Base-by-base conservation (phyloP, 2,797 vertebrate species). In the Poeciliopsis turneri region DNA sequence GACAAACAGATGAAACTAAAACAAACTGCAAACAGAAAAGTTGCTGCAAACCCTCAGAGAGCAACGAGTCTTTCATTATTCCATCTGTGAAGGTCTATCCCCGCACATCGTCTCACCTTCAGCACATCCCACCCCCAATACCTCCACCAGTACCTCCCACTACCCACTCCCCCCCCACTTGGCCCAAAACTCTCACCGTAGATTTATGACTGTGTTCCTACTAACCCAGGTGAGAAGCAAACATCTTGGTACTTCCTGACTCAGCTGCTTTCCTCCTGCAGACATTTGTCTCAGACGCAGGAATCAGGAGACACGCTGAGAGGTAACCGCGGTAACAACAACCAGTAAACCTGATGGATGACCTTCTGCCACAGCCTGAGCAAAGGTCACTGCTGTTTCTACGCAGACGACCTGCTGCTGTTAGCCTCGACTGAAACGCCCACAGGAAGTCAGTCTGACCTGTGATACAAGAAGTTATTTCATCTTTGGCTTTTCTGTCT, bases 121-220 rank as follows among this genome's bases (percentile, higher is more conserved):
- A 41, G 57, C 53, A 23, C 57, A 25, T n/a, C 13, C 41, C 30
- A 2, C 43, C 16, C 25, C 23, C 72, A 30, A 2, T 30, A 30
- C 30, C 30, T 0, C 36, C 3, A 3, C 36, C 36, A 36, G 3
- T 36, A 36, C 36, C 36, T 0, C 36, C 36, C 36, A 4, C 33
- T 2, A 33, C 33, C 33, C 3, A 3, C 8, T 28, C 7, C 73
- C 70, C 18, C 66, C 47, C 82, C 75, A 7, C 69, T 28, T 77
- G 90, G 43, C 86, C 92, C 84, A 82, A 79, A 20, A 86, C 90
- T 83, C 53, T 92, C 89, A 91, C 2, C 11, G 2, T 36, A 92
- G 92, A 92, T 92, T 86, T 45, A 93, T 88, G 84, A 47, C 16
- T 5, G 36, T 74, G 85, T 39, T 16, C 72, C 1, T 74, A 77